Conservation (phyloP, 2,888 invertebrate genomes). For the Andrena flavipes region DNA sequence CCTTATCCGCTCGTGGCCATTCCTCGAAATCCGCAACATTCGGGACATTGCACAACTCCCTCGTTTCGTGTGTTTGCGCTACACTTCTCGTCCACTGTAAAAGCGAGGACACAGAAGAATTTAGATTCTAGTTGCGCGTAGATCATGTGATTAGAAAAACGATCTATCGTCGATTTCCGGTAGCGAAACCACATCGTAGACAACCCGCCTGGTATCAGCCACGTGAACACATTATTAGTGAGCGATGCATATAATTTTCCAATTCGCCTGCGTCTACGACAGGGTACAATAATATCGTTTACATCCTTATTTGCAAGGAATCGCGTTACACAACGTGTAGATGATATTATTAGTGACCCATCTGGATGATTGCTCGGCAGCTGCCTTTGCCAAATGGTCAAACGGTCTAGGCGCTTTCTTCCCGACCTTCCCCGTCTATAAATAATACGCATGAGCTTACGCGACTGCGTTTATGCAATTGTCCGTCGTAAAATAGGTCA, state of each 20-base stretch:
- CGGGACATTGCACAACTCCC: no score
- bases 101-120: neutral
- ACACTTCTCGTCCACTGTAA: neutral
- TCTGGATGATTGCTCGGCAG: constrained; percentile 72
- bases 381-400: constrained; percentile 75
- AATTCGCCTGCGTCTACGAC: constrained; percentile 3
- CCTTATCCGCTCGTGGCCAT: neutral
- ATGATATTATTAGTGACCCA: constrained; percentile 73
- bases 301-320: constrained; percentile 61
- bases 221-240: constrained; percentile 20
- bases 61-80: neutral
- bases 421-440: constrained; percentile 75
- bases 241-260: constrained; percentile 24
- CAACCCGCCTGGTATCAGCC: neutral
- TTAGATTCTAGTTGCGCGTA: neutral
- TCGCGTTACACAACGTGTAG: constrained; percentile 66
- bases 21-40: neutral
- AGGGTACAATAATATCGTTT: constrained; percentile 26
- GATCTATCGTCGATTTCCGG: constrained; percentile 20
- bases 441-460: constrained; percentile 69
- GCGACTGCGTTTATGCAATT: constrained; percentile 74
- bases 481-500: constrained; percentile 70
- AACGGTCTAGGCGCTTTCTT: constrained; percentile 75
- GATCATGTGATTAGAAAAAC: neutral
- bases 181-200: neutral